These are phyloP conservation scores for Eupithecia subumbrata DNA, from an alignment of 2,888 invertebrate genomes.

Conservation along the genomic window DNA sequence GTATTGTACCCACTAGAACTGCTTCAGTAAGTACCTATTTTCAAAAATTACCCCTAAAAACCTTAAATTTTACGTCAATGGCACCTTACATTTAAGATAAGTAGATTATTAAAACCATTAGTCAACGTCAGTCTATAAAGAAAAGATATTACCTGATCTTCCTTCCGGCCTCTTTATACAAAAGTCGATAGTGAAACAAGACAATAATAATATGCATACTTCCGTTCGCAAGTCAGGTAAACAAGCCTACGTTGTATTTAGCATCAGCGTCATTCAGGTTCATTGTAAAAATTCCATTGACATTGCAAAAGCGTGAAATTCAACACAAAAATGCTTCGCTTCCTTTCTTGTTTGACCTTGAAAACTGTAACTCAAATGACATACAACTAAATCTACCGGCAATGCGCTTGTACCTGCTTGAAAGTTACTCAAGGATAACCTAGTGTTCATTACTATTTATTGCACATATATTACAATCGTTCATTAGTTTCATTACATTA, in stretches of 20 bases:
- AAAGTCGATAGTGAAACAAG: not conserved
- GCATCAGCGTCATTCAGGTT: not conserved
- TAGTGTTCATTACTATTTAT: not conserved
- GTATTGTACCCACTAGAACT: not conserved
- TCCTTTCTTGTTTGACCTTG: not conserved
- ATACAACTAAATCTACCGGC: not conserved
- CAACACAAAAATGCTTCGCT: not conserved
- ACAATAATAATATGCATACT: not conserved
- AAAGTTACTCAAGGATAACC: too few relatives aligned
- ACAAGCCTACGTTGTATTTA: not conserved
- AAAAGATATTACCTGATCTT: not conserved
- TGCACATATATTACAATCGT: not conserved
- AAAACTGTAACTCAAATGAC: not conserved
- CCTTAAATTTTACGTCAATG: not conserved
- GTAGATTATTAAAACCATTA: not conserved
- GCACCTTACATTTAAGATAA: not conserved
- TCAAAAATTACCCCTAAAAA: not conserved
- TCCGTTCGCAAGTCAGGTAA: conserved; percentile 3
- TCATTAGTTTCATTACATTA: too few relatives aligned
- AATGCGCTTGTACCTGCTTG: not conserved
- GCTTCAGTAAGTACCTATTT: not conserved
- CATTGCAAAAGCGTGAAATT: not conserved
- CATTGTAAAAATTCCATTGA: not conserved
- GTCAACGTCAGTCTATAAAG: not conserved
- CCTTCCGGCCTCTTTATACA: not conserved